These are phyloP conservation scores for Heliocidaris erythrogramma DNA, from an alignment of 35 echinoderm and acorn worm species.

Conservation along the genomic window DNA sequence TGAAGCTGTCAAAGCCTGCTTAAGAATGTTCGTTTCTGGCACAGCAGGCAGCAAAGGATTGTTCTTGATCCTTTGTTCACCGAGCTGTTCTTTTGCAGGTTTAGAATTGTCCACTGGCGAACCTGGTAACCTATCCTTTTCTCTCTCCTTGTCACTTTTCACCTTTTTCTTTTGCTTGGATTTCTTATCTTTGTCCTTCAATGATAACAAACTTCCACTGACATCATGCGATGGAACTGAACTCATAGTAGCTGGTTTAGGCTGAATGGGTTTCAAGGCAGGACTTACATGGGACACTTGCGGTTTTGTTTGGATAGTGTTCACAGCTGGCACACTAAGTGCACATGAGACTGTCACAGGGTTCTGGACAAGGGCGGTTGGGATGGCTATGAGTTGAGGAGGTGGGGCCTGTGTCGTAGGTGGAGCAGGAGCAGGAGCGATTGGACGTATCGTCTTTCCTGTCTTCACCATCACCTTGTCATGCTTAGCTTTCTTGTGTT, in stretches of 20 bases:
- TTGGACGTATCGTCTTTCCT: conserved; percentile 77
- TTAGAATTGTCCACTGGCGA: conserved; percentile 51
- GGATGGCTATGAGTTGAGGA: conserved; percentile 93
- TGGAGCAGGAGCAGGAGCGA: conserved; percentile 73
- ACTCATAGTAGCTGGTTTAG: conserved; percentile 71
- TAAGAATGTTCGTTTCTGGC: conserved; percentile 86
- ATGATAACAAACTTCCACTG: conserved; percentile 53
- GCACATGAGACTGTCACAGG: conserved; percentile 57
- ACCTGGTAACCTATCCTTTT: conserved; percentile 49
- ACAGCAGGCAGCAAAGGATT: conserved; percentile 51
- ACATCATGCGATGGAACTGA: conserved; percentile 60
- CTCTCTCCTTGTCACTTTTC: conserved; percentile 70
- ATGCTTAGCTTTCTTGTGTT: conserved; percentile 81
- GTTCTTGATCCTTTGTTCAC: conserved; percentile 56
- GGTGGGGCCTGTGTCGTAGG: conserved; percentile 56
- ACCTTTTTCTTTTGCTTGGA: conserved; percentile 69
- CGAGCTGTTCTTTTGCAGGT: conserved; percentile 42
- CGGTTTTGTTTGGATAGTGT: conserved; percentile 67
- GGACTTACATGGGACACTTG: conserved; percentile 56
- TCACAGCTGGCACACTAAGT: conserved; percentile 57
- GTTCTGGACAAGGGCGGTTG: conserved; percentile 66
- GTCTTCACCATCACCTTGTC: conserved; percentile 82
- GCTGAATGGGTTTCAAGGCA: conserved; percentile 92
- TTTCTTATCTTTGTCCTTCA: conserved; percentile 86
- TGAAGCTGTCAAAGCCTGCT: conserved; percentile 82